Base-by-base conservation (phyloP, 2,113 vertebrate species). In the Spea bombifrons region DNA sequence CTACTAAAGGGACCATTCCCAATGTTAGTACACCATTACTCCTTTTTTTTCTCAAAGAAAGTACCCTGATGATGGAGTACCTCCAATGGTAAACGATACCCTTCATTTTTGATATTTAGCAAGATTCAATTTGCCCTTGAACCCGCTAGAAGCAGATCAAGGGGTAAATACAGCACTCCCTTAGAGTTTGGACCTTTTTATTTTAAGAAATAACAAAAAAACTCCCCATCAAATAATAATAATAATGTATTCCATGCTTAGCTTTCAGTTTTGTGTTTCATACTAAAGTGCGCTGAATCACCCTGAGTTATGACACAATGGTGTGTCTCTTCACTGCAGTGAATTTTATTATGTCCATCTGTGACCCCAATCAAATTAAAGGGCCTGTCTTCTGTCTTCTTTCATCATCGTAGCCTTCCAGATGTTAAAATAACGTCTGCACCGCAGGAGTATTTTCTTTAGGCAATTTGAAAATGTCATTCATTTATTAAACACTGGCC, bases 361-460 rank as follows among this genome's bases (percentile, higher is more conserved):
- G 8, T 74, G 55, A 0, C 5, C 61, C 69, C 85, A 82, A 82
- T 0, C 5, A 79, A 84, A 83, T 74, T 53, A 79, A 83, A 84
- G 80, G 30, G 71, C 3, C 7, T 71, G 83, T 83, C 61, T 50
- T 16, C 73, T 84, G 52, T 79, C 76, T 16, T 9, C 80, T 83
- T 81, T 81, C 80, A 80, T 83, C 82, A 81, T 50, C 66, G 63
- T 81, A 80, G 66, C 81, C 83, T 82, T 83, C 71, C 73, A 82
- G 84, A 74, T 78, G 71, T 0, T 1, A 64, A 52, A 75, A 83
- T 77, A 84, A 80, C 45, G 53, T 46, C 46, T 63, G 0, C 0
- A 43, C 81, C 59, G 46, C 46, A 57, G 44, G 82, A 82, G 80
- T 57, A 63, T 68, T 68, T 67, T 76, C 66, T 76, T 44, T 48